Percentiles rank a stretch among this genome's conserved stretches.
phyloP scores from a whole-genome alignment of 35 echinoderm and acorn worm species.

The Eucidaris tribuloides region DNA sequence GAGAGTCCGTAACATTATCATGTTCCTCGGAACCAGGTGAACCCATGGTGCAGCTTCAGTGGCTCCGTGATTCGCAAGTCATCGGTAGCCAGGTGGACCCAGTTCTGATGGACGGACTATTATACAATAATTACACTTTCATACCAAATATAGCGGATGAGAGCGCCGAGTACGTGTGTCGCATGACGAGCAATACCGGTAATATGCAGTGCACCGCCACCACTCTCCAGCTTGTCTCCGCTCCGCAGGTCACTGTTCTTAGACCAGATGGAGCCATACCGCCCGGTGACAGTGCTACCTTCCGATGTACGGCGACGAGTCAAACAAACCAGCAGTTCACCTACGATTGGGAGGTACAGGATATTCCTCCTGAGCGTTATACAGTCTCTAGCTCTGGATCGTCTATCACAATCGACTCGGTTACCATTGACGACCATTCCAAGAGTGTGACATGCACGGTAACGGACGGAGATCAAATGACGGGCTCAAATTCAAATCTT shows the following conservation, averaged over 20 bases:
- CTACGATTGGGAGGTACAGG: neutral
- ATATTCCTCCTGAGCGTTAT: neutral
- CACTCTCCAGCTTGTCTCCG: constrained; percentile 2
- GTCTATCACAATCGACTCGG: neutral
- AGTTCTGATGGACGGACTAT: neutral
- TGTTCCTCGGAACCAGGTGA: constrained; percentile 25
- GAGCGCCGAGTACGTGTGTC: neutral
- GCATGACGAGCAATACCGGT: neutral
- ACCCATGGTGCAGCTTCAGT: constrained; percentile 7
- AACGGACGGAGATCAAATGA: neutral
- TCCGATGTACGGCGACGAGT: neutral
- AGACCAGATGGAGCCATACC: neutral
- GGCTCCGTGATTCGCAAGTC: neutral
- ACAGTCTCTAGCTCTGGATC: neutral
- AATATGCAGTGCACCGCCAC: neutral
- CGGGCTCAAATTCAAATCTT: neutral
- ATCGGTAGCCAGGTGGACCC: neutral
- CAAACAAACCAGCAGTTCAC: neutral
- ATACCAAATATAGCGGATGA: neutral
- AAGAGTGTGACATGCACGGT: neutral
- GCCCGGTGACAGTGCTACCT: neutral
- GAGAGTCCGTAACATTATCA: constrained; percentile 5
- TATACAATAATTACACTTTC: neutral
- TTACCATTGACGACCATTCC: neutral
- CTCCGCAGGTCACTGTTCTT: neutral